A percentile compares a stretch with the other conserved stretches of the same genome.
Evolutionary conservation across 2,888 invertebrate genomes (phyloP).

Genomic region (Erebia ligea): DNA sequence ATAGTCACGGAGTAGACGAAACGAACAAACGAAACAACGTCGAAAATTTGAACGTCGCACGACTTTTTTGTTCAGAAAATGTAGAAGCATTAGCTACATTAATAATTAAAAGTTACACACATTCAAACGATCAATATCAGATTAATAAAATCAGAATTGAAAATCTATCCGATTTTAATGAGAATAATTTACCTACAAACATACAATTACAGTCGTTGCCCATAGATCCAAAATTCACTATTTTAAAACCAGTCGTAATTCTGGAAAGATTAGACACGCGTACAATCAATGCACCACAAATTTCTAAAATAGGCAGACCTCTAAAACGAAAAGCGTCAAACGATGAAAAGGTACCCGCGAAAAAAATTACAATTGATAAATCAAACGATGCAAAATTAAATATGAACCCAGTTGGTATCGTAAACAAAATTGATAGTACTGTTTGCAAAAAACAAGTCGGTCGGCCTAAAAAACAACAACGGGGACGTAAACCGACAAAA

Average conservation of each 20-base stretch:
- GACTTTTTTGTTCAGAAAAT: neutral
- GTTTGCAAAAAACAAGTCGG: neutral
- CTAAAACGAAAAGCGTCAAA: conserved; percentile 1
- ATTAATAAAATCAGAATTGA: neutral
- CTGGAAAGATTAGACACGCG: neutral
- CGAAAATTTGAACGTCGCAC: neutral
- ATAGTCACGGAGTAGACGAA: conserved; percentile 4
- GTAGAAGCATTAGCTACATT: neutral
- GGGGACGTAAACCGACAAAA: neutral
- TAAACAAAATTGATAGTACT: neutral
- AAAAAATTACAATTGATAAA: neutral
- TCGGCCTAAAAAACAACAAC: conserved; percentile 4
- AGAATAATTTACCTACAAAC: neutral
- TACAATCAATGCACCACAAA: neutral
- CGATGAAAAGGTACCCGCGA: neutral
- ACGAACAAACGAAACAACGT: neutral
- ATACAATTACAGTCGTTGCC: neutral
- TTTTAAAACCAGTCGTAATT: neutral
- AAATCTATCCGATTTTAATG: conserved; percentile 1
- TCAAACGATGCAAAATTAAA: neutral
- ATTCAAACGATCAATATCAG: neutral
- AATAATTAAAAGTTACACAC: neutral
- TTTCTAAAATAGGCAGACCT: neutral
- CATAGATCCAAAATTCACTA: neutral
- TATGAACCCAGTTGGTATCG: neutral